Conservation (phyloP, 2,113 vertebrate species). For the Syngnathoides biaculeatus region DNA sequence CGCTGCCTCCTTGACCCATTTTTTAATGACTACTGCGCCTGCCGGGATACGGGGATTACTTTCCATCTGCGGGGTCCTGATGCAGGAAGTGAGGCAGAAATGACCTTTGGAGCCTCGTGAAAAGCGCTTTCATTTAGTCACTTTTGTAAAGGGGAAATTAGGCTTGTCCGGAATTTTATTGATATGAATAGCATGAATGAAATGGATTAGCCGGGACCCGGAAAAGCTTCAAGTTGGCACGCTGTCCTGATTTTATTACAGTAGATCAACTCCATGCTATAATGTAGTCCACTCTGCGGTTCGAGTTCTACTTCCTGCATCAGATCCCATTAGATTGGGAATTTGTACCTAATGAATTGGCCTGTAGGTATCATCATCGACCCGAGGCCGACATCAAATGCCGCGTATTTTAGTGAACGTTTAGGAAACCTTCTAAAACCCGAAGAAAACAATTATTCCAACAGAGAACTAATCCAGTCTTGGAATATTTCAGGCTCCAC, state of each 20-base stretch:
- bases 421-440: too few relatives aligned
- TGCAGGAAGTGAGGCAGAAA: constrained; percentile 33
- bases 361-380: too few relatives aligned
- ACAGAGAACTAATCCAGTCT: too few relatives aligned
- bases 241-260: neutral
- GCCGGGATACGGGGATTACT: constrained; percentile 39
- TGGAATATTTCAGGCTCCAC: too few relatives aligned
- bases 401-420: too few relatives aligned
- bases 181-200: constrained; percentile 7
- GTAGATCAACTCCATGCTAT: too few relatives aligned
- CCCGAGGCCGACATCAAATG: too few relatives aligned
- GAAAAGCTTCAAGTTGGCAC: neutral
- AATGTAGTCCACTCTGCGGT: neutral
- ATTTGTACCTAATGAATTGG: too few relatives aligned
- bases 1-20: constrained; percentile 55
- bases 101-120: constrained; percentile 6
- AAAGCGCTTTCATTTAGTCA: constrained; percentile 4
- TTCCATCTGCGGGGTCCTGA: constrained; percentile 29
- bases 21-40: constrained; percentile 57
- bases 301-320: neutral
- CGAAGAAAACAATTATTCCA: too few relatives aligned
- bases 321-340: too few relatives aligned
- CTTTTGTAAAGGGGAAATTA: constrained; percentile 1
- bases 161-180: constrained; percentile 1
- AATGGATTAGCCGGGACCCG: neutral